phyloP scores from a whole-genome alignment of 2,113 vertebrate genomes.

The Clupea harengus region DNA sequence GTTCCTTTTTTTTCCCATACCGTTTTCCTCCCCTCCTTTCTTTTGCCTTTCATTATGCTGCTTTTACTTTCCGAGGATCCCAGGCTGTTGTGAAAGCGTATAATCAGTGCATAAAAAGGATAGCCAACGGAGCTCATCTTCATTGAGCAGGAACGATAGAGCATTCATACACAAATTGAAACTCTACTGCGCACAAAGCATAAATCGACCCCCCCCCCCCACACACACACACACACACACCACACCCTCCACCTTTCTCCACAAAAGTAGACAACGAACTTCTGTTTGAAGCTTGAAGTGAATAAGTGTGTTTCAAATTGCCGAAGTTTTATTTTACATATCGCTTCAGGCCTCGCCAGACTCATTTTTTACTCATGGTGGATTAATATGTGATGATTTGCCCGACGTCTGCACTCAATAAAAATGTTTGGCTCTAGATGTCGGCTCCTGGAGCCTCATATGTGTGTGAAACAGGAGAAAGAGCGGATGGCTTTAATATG shows the following conservation, averaged over 20 bases:
- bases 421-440: not conserved
- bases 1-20: not conserved
- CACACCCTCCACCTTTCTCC: not conserved
- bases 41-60: not conserved
- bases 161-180: conserved; percentile 14
- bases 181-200: not conserved
- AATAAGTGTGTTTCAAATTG: not conserved
- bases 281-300: not conserved
- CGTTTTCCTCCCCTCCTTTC: too few relatives aligned
- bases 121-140: conserved; percentile 5
- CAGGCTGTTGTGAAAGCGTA: conserved; percentile 1
- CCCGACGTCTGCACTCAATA: not conserved
- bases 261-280: not conserved
- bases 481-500: not conserved
- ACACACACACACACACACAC: conserved; percentile 4
- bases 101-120: not conserved
- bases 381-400: conserved; percentile 10
- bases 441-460: not conserved
- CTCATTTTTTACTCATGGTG: not conserved
- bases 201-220: not conserved
- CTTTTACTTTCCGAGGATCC: not conserved
- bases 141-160: not conserved
- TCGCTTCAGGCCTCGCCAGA: not conserved
- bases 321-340: not conserved
- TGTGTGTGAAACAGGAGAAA: not conserved